phyloP scores from a whole-genome alignment of 2,797 vertebrate genomes.

The Epinephelus malabaricus region DNA sequence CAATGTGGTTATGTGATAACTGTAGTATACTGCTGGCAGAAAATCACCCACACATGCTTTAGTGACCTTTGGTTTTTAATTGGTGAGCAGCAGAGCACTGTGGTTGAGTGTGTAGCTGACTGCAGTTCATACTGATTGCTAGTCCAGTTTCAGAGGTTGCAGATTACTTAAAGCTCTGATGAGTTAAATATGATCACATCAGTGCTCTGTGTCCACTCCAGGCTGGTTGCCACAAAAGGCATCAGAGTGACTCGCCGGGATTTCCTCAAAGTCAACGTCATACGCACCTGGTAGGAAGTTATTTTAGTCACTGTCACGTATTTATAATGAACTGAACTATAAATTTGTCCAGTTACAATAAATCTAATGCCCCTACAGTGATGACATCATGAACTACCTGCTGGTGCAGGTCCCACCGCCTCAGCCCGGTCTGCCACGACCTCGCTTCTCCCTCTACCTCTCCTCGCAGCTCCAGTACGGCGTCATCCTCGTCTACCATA shows the following conservation, averaged over 20 bases:
- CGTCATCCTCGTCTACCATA: slow-evolving; percentile 88
- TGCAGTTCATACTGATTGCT: not conserved
- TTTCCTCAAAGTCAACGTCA: slow-evolving; percentile 83
- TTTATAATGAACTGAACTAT: not conserved
- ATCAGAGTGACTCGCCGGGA: slow-evolving; percentile 80
- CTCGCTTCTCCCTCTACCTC: slow-evolving; percentile 94
- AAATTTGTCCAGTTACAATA: not conserved
- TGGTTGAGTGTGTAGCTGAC: not conserved
- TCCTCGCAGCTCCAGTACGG: slow-evolving; percentile 94
- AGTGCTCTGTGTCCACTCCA: slow-evolving; percentile 18
- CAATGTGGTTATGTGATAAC: not conserved
- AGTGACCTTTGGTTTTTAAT: not conserved
- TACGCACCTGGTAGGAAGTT: slow-evolving; percentile 79
- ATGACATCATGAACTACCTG: slow-evolving; percentile 90
- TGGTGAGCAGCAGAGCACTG: not conserved
- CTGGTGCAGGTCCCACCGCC: slow-evolving; percentile 85
- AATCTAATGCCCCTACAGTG: slow-evolving; percentile 71
- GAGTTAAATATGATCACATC: not conserved
- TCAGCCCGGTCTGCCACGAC: slow-evolving; percentile 78
- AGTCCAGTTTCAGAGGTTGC: not conserved
- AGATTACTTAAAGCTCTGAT: not conserved
- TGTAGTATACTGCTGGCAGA: not conserved
- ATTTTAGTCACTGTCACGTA: not conserved
- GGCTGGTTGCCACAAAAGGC: slow-evolving; percentile 86
- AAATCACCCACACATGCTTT: not conserved